Evolutionary conservation across 92 coral and sea anemone species (phyloP), one percentile per base, ranked within the genome.

Genomic region (Epizoanthus rinbou): DNA sequence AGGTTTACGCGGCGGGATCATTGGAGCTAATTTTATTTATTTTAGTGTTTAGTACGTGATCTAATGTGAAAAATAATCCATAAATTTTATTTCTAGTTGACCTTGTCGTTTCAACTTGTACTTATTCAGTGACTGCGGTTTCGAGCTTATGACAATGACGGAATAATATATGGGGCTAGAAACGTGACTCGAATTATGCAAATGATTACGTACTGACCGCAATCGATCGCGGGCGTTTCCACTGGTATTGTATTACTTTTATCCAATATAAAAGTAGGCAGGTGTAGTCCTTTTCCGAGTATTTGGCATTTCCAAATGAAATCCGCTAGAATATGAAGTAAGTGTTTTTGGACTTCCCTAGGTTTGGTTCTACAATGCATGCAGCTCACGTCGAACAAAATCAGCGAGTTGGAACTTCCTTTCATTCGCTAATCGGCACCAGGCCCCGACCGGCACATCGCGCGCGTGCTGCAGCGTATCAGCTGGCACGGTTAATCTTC

Each of bases 171-270:
- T 1, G 10, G 5, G 39, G 50, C 57, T 41, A 22, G 19, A 43
- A 18, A 75, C 64, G 52, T 75, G 81, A 75, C 54, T 57, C 45
- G 13, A 33, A 35, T 75, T 75, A 54, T 22, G 1, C 5, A 47
- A 47, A 7, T 37, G 5, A 37, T 37, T 37, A 37, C 15, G 14
- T 47, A 54, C 64, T 15, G 21, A n/a, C n/a, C n/a, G n/a, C n/a
- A n/a, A n/a, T n/a, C 70, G 31, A 9, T 57, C 25, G 66, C 67
- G 8, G 53, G 81, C 25, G 81, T 75, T 75, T 75, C 81, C 81
- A 52, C 11, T 8, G 16, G 64, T 37, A 37, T 37, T 37, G 3
- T 47, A 47, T 8, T 47, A 47, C 54, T 9, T 47, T 47, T 47
- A 9, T 47, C 54, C 54, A 47, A 47, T 47, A 47, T 47, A 5